Conservation (phyloP, 2,888 invertebrate species). For the Drosophila borealis region DNA sequence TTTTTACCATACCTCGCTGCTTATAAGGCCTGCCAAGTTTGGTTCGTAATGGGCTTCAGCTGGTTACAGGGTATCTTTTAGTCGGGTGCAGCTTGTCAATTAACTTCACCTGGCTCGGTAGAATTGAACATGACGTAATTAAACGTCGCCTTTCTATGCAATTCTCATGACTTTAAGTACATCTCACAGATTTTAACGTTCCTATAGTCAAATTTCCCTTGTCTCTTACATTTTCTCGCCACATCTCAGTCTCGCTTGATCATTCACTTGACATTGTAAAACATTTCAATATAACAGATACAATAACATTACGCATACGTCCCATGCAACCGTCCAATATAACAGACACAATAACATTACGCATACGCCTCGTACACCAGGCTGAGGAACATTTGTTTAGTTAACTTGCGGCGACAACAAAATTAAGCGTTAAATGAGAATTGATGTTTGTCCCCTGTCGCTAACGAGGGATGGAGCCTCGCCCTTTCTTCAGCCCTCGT, state of each 20-base stretch:
- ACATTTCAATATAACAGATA: not conserved
- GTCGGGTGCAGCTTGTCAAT: not conserved
- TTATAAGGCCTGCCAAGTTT: too few species aligned
- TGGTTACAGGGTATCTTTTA: too few species aligned
- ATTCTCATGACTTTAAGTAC: not conserved
- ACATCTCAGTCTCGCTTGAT: too few species aligned
- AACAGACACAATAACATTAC: not conserved
- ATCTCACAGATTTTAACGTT: not conserved
- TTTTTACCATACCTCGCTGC: too few species aligned
- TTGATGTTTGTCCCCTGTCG: conserved; percentile 17
- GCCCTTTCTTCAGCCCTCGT: too few species aligned
- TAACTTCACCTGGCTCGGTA: too few species aligned
- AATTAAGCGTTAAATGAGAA: conserved; percentile 45
- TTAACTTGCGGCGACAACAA: conserved; percentile 24
- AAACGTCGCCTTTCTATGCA: not conserved
- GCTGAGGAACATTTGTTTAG: conserved; percentile 10
- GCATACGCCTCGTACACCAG: conserved; percentile 17
- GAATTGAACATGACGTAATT: not conserved
- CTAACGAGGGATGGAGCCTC: too few species aligned
- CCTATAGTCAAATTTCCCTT: too few species aligned
- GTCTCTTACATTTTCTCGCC: too few species aligned
- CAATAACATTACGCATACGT: conserved; percentile 17
- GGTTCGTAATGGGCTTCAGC: too few species aligned
- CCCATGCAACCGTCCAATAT: not conserved
- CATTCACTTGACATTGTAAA: not conserved